These are phyloP conservation scores for Florisuga fusca DNA, from an alignment of 2,797 vertebrate species.

Conservation along the genomic window DNA sequence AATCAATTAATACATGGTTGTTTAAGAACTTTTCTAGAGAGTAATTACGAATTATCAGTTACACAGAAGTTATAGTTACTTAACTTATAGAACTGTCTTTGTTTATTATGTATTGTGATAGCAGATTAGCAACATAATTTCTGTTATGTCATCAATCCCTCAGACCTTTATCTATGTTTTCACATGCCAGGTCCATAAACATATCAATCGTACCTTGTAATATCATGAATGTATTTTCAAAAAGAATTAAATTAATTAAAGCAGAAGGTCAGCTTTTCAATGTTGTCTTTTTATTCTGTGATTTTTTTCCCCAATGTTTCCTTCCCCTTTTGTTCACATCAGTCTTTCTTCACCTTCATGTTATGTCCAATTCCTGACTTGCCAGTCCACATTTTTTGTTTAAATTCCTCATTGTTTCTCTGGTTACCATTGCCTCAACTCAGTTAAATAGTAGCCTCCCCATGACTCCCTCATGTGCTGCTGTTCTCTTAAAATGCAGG, in stretches of 20 bases:
- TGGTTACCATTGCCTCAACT: neutral
- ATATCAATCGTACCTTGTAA: neutral
- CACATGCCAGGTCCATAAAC: neutral
- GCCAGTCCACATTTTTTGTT: fast-evolving
- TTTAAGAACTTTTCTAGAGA: neutral
- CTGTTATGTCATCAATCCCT: neutral
- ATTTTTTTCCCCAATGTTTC: neutral
- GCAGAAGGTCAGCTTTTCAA: neutral
- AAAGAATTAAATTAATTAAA: neutral
- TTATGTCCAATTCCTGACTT: neutral
- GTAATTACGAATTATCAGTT: neutral
- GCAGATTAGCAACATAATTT: neutral
- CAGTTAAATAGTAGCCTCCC: neutral
- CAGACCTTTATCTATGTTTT: neutral
- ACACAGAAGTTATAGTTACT: neutral
- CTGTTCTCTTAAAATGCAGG: neutral
- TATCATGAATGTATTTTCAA: neutral
- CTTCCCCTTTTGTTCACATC: neutral
- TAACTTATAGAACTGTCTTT: neutral
- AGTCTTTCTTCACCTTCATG: neutral
- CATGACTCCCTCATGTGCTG: neutral
- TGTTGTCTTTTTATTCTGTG: neutral
- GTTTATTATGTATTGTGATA: neutral
- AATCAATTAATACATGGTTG: neutral
- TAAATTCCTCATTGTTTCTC: neutral